Base-by-base conservation (phyloP, 2,888 invertebrate species). In the Plebejus melissa region DNA sequence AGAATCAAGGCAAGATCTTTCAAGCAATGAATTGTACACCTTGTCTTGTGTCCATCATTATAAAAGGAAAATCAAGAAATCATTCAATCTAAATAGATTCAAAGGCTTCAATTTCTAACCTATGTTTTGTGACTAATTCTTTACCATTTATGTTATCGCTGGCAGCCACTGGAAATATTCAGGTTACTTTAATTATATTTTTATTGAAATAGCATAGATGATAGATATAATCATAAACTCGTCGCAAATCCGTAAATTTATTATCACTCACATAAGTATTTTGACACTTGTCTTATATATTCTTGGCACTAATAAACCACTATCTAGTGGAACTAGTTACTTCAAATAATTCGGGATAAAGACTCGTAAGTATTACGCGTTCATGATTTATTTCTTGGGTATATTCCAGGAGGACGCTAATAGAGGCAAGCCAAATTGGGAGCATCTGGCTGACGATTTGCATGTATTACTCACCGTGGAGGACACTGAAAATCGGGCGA, bases 361-460 rank as follows among this genome's bases (percentile, higher is more conserved):
- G 75, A 76, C 76, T 79, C 76, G 22, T 79, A 75, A 75, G 77
- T 78, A 79, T 78, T 77, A 79, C 79, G 76, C 77, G 76, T 80
- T 76, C 78, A 80, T 79, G 79, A 79, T 78, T 80, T 77, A 79
- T 79, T 75, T 76, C 69, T 79, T 78, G 77, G 78, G 60, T 38
- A 80, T 77, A 79, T 87, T 87, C 76, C 94, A 99, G 99, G 99
- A 99, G 95, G 99, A 99, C 89, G 97, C 98, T 86, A 99, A 99
- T 94, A 96, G 99, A 88, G 99, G 99, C 82, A 99, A 99, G 94
- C 99, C 99, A 80, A 99, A 99, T 94, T 99, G 99, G 99, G 99
- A 99, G 91, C 99, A 99, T 90, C 94, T 99, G 88, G 98, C 98
- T 83, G 99, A 99, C 89, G 99, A 99, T 85, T 95, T 99, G 77